phyloP scores from a whole-genome alignment of 2,888 invertebrate species.

The Theodoxus fluviatilis region DNA sequence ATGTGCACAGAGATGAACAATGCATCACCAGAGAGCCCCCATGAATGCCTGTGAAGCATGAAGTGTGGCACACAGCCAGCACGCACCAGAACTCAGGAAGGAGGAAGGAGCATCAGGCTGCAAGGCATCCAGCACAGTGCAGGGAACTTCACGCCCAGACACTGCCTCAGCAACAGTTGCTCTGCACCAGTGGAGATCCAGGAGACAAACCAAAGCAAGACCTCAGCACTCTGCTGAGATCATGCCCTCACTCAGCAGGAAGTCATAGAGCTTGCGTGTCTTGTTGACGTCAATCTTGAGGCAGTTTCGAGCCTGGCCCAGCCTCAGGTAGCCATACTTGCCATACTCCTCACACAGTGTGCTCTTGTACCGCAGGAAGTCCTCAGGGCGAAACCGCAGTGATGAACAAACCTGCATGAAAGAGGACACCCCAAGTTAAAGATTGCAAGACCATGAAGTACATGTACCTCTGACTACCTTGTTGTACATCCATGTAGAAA shows the following conservation, averaged over 20 bases:
- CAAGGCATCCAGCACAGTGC: too few relatives aligned
- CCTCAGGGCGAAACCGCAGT: constrained; percentile 78
- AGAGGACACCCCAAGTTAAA: constrained; percentile 6
- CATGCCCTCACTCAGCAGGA: constrained; percentile 71
- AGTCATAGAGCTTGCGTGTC: constrained; percentile 77
- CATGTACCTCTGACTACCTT: background rate
- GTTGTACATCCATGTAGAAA: background rate
- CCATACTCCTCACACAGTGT: constrained; percentile 79
- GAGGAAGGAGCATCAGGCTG: too few relatives aligned
- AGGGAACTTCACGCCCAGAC: too few relatives aligned
- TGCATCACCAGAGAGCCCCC: too few relatives aligned
- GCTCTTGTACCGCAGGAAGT: constrained; percentile 80
- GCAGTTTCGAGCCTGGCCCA: constrained; percentile 82
- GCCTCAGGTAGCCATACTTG: constrained; percentile 75
- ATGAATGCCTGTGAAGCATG: too few relatives aligned
- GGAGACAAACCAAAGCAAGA: too few relatives aligned
- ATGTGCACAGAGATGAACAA: too few relatives aligned
- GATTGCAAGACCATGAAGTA: background rate
- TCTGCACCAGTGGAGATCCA: too few relatives aligned
- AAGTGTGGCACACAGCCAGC: too few relatives aligned
- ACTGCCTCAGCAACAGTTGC: too few relatives aligned
- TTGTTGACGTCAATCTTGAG: constrained; percentile 91
- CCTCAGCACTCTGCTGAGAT: too few relatives aligned
- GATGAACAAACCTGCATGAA: constrained; percentile 74
- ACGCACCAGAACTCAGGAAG: too few relatives aligned